Evolutionary conservation across 2,113 vertebrate species (phyloP), one percentile per base, ranked within the genome.

Genomic region (Notothenia coriiceps): DNA sequence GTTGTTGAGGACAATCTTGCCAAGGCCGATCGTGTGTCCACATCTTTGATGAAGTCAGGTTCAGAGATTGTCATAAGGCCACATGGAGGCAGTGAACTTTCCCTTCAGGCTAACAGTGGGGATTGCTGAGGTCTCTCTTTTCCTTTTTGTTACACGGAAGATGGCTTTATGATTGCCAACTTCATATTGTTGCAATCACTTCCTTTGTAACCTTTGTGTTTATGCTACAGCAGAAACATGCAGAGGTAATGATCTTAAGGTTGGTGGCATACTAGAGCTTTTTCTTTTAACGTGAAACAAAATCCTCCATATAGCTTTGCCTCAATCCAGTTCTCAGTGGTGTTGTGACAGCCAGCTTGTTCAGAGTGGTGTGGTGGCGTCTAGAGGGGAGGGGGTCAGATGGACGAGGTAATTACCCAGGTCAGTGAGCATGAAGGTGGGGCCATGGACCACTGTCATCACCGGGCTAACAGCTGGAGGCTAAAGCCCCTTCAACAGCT

Each of bases 381-480:
- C 44, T 57, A 6, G 66, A 47, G 81, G 72, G 68, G 40, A 7
- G 88, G 77, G 86, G 64, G 86, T 85, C 79, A 90, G 74, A 70
- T 91, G 89, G 81, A 89, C 83, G 75, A 71, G 68, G 81, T 94
- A 90, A 96, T 95, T 94, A 95, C 87, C 79, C 77, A 91, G 85
- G 94, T 93, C 92, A 90, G 65, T 92, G 91, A 73, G 75, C 91
- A 87, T 91, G 87, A 93, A 95, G 88, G 84, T 93, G 86, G 89
- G 87, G 85, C 84, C 83, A 75, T 84, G 89, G 92, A 93, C 91
- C 79, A 74, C 89, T 94, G 86, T 93, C 90, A 94, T 91, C 63
- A 87, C 91, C 54, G 50, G 83, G 86, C 82, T 90, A 92, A 79
- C 86, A 93, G 83, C 93, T 95, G 87, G 83, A 90, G 84, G 91